Evolutionary conservation across 2,888 invertebrate genomes (phyloP).

Genomic region (Nycteola revayana): DNA sequence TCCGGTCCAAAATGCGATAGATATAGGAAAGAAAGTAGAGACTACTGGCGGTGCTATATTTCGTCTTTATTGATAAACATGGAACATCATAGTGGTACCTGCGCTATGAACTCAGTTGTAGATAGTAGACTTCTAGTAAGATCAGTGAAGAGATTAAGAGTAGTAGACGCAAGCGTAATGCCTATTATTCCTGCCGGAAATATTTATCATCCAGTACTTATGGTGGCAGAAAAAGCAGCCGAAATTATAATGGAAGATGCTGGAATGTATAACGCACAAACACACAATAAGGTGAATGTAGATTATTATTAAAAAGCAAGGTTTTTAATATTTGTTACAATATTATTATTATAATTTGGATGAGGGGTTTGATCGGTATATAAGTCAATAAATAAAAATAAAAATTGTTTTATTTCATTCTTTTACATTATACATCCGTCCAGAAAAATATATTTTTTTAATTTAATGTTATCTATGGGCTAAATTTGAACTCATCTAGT

Average conservation of each 20-base stretch:
- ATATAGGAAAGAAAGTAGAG: not conserved
- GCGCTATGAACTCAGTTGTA: constrained; percentile 18
- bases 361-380: too few species aligned
- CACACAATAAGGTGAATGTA: too few species aligned
- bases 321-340: too few species aligned
- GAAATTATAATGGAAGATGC: constrained; percentile 21
- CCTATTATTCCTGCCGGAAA: constrained; percentile 79
- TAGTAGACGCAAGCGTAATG: constrained; percentile 48
- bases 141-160: constrained; percentile 21
- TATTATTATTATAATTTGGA: too few species aligned
- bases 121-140: constrained; percentile 10
- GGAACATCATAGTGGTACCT: constrained; percentile 7
- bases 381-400: too few species aligned
- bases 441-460: too few species aligned
- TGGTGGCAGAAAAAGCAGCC: constrained; percentile 36
- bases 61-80: constrained; percentile 5
- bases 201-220: constrained; percentile 69
- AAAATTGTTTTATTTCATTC: too few species aligned
- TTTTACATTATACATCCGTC: too few species aligned
- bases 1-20: not conserved
- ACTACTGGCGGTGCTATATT: constrained; percentile 18
- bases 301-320: too few species aligned
- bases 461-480: too few species aligned
- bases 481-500: too few species aligned
- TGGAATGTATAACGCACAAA: too few species aligned